Base-by-base conservation (phyloP, 2,888 invertebrate genomes). In the Ochlodes sylvanus region DNA sequence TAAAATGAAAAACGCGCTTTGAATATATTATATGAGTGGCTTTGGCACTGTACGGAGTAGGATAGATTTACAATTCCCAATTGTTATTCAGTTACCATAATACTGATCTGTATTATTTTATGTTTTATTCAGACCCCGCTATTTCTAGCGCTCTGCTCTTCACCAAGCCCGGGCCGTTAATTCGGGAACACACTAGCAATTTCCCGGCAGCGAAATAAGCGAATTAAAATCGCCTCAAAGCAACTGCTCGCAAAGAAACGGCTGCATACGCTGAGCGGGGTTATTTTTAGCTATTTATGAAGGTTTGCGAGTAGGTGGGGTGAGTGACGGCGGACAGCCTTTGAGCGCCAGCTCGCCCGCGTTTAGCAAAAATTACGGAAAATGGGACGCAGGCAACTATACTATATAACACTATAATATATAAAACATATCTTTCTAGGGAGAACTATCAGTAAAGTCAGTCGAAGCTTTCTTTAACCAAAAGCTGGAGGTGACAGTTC, bases 211-310 rank as follows among this genome's bases (percentile, higher is more conserved):
- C 86, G 81, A 85, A 86, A 89, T 90, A 91, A 90, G 88, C 89
- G 86, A 90, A 90, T 91, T 90, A 92, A 88, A 91, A 88, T 87
- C 84, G 83, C 86, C 87, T 90, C 90, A 90, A 90, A 91, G 91
- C 86, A 81, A 84, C 82, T 81, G 82, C 80, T 79, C 77, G 85
- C 87, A 90, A 90, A 90, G 90, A 90, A 90, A 86, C 85, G 85
- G 77, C 79, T 81, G 85, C 86, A 83, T 81, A 82, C 84, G 62
- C 61, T 62, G 67, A 79, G 73, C 76, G 75, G 77, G 77, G 79
- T 86, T 87, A 87, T 89, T 88, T 89, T 86, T 86, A 85, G 83
- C 80, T 85, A 82, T 85, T 87, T 86, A 86, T 82, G 75, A 72
- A 72, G 70, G 71, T 75, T 73, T 71, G 55, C 70, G 73, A 73